phyloP scores from a whole-genome alignment of 1,140 invertebrate genomes.

The Bombyx mandarina region DNA sequence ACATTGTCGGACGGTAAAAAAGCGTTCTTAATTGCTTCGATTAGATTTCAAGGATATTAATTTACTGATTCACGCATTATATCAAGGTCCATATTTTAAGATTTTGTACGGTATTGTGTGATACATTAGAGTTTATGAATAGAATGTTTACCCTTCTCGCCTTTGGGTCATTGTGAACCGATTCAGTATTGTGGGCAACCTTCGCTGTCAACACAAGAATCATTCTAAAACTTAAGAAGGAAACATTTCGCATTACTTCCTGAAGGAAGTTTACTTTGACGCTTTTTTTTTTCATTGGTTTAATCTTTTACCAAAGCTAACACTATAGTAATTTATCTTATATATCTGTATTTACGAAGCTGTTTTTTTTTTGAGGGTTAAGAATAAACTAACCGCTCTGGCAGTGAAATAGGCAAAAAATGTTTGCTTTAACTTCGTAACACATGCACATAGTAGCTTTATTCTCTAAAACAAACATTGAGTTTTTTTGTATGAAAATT shows the following conservation, averaged over 20 bases:
- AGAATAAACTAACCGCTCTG: background rate
- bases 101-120: constrained; percentile 53
- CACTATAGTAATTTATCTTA: background rate
- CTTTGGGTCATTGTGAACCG: constrained; percentile 46
- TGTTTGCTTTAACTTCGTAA: background rate
- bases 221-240: constrained; percentile 53
- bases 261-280: constrained; percentile 40
- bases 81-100: constrained; percentile 61
- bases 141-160: constrained; percentile 55
- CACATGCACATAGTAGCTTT: background rate
- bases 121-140: constrained; percentile 46
- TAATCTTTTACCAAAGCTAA: constrained; percentile 6
- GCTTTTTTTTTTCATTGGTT: constrained; percentile 15
- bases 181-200: constrained; percentile 40
- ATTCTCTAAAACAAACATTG: too few species aligned
- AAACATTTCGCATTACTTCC: constrained; percentile 48
- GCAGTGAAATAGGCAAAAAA: too few species aligned
- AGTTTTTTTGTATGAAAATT: background rate
- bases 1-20: constrained; percentile 24
- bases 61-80: constrained; percentile 59
- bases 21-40: constrained; percentile 61
- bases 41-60: constrained; percentile 70
- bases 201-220: constrained; percentile 50
- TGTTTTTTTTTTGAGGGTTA: background rate
- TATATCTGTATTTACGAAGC: constrained; percentile 13